These are phyloP conservation scores for Upupa epops DNA, from an alignment of 2,113 vertebrate species.

Conservation along the genomic window DNA sequence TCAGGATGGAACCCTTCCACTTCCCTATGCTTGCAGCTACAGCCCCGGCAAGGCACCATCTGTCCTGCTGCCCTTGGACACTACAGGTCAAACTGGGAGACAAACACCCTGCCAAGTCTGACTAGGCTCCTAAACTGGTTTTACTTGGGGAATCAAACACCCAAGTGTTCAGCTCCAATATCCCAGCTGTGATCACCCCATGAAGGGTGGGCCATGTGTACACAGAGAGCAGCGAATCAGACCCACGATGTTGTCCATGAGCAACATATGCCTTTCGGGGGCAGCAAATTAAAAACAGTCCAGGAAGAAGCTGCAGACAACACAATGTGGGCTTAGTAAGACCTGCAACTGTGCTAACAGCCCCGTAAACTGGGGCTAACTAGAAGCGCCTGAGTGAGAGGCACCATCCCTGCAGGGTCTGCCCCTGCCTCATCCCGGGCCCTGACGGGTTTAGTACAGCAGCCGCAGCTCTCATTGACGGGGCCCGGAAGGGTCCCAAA, in stretches of 20 bases:
- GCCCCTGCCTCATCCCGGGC: accelerated
- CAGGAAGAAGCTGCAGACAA: neutral
- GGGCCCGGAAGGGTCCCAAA: too few species aligned
- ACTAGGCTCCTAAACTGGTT: neutral
- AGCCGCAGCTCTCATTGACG: too few species aligned
- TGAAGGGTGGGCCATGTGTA: neutral
- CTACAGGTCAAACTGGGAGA: accelerated
- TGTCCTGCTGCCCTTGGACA: neutral
- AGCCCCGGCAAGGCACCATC: neutral
- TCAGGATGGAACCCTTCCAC: neutral
- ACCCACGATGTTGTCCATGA: accelerated
- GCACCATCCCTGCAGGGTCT: accelerated
- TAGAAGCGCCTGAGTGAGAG: accelerated
- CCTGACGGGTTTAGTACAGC: accelerated
- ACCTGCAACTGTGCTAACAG: accelerated
- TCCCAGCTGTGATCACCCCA: neutral
- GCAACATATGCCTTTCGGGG: too few species aligned
- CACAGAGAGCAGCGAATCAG: neutral
- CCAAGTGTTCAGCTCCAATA: neutral
- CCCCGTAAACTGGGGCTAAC: accelerated
- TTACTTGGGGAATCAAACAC: too few species aligned
- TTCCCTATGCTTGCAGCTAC: neutral
- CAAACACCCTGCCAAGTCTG: neutral
- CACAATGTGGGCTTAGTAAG: neutral
- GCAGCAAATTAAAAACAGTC: accelerated